Evolutionary conservation across 2,888 invertebrate genomes (phyloP), one percentile per base, ranked within the genome.

Genomic region (Eutolmus rufibarbis): DNA sequence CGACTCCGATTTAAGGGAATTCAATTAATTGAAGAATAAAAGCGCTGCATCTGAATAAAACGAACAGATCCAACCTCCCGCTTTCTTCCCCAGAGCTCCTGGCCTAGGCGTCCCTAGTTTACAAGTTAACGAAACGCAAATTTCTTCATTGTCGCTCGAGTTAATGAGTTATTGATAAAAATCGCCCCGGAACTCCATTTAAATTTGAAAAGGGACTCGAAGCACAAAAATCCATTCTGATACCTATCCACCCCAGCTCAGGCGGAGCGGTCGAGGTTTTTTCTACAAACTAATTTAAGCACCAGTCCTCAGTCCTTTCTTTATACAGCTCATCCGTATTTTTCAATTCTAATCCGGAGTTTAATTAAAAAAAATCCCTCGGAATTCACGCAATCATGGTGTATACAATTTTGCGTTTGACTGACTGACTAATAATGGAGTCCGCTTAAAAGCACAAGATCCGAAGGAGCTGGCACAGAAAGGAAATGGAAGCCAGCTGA

Each of bases 131-230:
- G 84, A 82, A 82, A 82, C 82, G 82, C 82, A 82, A 84, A 66
- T 84, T 84, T 84, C 74, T 51, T 84, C 66, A 84, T 84, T 84
- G 84, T 84, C 84, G 66, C 74, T 84, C 14, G 66, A 84, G 84
- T 86, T 86, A 86, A 86, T 86, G 86, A 86, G 86, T 76, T 86
- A 76, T 86, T 86, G 86, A 86, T 86, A 86, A 86, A 86, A 86
- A 86, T 86, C 86, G 51, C 86, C 86, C 74, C 74, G 23, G 74
- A 37, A 84, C 66, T 66, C 84, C 34, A 84, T 84, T 84, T 84
- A 84, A 84, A 84, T 84, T 84, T 84, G 84, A 84, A 84, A 66
- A 66, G 66, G 84, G 74, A 84, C 84, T 84, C 40, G 51, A 84
- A 74, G 66, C 66, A 74, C 84, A 74, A 40, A 74, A 84, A 84